Evolutionary conservation across 2,113 vertebrate genomes (phyloP).

Genomic region (Parotia lawesii): DNA sequence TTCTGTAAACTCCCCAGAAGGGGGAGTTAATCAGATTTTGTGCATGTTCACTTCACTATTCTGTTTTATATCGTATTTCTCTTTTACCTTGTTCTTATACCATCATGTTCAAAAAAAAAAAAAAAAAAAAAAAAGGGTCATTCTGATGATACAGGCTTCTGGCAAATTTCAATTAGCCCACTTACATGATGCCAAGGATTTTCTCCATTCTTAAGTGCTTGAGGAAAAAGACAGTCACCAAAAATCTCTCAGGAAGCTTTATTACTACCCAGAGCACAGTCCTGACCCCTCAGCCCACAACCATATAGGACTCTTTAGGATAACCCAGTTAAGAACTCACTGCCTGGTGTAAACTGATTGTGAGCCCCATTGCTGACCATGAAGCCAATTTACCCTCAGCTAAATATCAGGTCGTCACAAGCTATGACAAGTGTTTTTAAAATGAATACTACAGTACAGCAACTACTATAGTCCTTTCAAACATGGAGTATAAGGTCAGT

Average conservation of each 20-base stretch:
- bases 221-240: neutral
- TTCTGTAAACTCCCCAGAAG: neutral
- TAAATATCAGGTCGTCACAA: neutral
- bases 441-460: neutral
- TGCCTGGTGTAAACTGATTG: neutral
- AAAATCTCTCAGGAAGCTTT: neutral
- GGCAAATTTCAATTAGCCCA: neutral
- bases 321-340: neutral
- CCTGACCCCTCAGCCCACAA: neutral
- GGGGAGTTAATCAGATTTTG: neutral
- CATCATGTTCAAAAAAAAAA: neutral
- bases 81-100: neutral
- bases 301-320: neutral
- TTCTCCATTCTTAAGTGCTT: neutral
- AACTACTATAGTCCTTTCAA: neutral
- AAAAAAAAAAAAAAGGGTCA: too few relatives aligned
- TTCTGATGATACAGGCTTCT: neutral
- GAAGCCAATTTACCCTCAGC: neutral
- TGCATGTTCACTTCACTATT: neutral
- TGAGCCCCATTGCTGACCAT: neutral
- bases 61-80: neutral
- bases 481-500: neutral
- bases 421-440: neutral
- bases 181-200: neutral
- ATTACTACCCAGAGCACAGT: neutral